phyloP scores from a whole-genome alignment of 2,113 vertebrate species.

The Zosterops japonicus region DNA sequence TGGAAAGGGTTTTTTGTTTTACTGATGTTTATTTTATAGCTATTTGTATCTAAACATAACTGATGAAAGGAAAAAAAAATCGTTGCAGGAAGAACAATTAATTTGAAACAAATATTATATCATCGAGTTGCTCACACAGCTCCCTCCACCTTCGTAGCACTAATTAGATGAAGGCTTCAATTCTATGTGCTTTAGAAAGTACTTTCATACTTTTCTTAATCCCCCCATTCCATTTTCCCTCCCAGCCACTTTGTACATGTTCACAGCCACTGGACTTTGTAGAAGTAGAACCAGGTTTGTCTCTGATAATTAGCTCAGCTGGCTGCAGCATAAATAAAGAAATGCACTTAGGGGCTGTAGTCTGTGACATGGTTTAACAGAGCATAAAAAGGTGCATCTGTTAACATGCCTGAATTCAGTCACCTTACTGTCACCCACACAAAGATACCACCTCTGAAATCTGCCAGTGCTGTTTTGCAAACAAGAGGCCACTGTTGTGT shows the following conservation, averaged over 20 bases:
- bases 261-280: slow-evolving; percentile 25
- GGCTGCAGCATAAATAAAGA: slow-evolving; percentile 71
- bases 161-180: not conserved
- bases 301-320: slow-evolving; percentile 76
- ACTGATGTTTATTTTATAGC: not conserved
- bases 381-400: slow-evolving; percentile 78
- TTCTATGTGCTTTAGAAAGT: not conserved
- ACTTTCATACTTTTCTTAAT: not conserved
- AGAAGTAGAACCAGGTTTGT: slow-evolving; percentile 66
- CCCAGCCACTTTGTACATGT: not conserved
- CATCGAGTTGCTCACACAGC: not conserved
- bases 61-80: not conserved
- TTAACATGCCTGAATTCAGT: slow-evolving; percentile 69
- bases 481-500: slow-evolving; percentile 68
- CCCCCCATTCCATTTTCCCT: not conserved
- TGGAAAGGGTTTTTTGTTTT: not conserved
- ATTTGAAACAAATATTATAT: not conserved
- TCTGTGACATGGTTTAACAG: slow-evolving; percentile 76
- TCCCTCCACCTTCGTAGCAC: not conserved
- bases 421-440: slow-evolving; percentile 69
- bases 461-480: slow-evolving; percentile 65
- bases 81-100: not conserved
- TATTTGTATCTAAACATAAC: not conserved
- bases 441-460: slow-evolving; percentile 64
- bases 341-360: slow-evolving; percentile 71